Evolutionary conservation across 2,888 invertebrate genomes (phyloP).

Genomic region (Pristionchus mayeri): DNA sequence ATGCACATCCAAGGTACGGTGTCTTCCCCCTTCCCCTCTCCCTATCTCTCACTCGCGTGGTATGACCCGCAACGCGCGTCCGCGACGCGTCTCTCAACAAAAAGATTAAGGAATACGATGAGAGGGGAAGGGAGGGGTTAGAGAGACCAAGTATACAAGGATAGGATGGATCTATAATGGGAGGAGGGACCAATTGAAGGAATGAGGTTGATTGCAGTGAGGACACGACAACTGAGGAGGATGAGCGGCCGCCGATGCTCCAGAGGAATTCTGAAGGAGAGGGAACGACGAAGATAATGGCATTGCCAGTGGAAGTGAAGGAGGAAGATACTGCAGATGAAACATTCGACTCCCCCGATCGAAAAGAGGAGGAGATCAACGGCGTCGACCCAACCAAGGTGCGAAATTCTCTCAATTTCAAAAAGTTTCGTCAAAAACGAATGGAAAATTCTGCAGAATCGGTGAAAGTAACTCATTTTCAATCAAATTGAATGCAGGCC

Average conservation of each 20-base stretch:
- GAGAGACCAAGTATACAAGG: constrained; percentile 38
- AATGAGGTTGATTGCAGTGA: background rate
- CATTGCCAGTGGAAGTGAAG: background rate
- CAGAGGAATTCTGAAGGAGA: background rate
- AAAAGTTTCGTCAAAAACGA: too few relatives aligned
- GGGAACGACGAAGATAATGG: background rate
- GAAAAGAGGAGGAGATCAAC: background rate
- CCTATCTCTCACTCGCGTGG: background rate
- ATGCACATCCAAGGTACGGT: constrained; percentile 33
- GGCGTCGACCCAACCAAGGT: too few relatives aligned
- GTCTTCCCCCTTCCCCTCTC: background rate
- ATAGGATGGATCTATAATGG: constrained; percentile 11
- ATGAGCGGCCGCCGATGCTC: background rate
- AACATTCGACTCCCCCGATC: background rate
- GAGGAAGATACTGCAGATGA: background rate
- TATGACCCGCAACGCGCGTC: background rate
- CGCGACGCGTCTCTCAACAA: constrained; percentile 5
- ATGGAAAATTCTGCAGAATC: background rate
- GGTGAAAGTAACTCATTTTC: background rate
- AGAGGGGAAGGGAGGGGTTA: background rate
- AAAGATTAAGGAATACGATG: constrained; percentile 5
- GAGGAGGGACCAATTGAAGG: background rate
- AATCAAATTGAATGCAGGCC: background rate
- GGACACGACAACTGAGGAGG: background rate
- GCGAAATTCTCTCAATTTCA: too few relatives aligned